Percentiles rank a stretch among this genome's conserved stretches.
Evolutionary conservation across 2,113 vertebrate genomes (phyloP).

Genomic region (Chlorodrepanis virens): DNA sequence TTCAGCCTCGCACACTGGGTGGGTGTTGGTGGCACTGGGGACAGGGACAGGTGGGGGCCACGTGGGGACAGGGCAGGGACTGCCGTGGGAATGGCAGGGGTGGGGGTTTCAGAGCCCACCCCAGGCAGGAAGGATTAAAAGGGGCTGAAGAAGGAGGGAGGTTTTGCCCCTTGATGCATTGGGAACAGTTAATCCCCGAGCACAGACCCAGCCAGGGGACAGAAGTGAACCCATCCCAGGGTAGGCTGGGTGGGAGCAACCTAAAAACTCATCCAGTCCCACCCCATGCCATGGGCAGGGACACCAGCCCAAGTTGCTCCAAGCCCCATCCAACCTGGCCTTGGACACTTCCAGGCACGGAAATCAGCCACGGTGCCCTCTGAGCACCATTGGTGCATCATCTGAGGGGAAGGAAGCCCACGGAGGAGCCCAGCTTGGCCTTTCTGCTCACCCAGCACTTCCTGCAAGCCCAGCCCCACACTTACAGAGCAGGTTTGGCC

Average conservation of each 20-base stretch:
- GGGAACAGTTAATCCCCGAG: not conserved
- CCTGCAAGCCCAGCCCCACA: not conserved
- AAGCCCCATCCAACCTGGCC: not conserved
- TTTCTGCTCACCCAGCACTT: not conserved
- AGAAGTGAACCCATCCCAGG: not conserved
- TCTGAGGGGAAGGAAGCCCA: not conserved
- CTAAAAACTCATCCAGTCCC: not conserved
- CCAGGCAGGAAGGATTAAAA: not conserved
- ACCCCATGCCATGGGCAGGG: not conserved
- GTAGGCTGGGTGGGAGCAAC: not conserved
- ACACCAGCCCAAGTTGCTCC: not conserved
- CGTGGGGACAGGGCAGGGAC: accelerated
- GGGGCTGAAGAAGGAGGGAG: not conserved
- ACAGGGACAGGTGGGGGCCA: not conserved
- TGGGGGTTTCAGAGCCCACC: not conserved
- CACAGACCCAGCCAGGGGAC: not conserved
- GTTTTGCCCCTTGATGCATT: accelerated
- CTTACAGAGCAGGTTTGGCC: not conserved
- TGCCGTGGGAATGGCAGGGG: accelerated
- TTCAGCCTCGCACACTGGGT: slow-evolving; percentile 76
- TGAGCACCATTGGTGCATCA: not conserved
- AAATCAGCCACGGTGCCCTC: accelerated
- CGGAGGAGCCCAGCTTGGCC: not conserved
- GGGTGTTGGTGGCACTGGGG: not conserved
- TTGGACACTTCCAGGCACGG: not conserved